Percentiles rank a stretch among this genome's conserved stretches.
Evolutionary conservation across 2,113 vertebrate species (phyloP).

Genomic region (Scartelaos histophorus): DNA sequence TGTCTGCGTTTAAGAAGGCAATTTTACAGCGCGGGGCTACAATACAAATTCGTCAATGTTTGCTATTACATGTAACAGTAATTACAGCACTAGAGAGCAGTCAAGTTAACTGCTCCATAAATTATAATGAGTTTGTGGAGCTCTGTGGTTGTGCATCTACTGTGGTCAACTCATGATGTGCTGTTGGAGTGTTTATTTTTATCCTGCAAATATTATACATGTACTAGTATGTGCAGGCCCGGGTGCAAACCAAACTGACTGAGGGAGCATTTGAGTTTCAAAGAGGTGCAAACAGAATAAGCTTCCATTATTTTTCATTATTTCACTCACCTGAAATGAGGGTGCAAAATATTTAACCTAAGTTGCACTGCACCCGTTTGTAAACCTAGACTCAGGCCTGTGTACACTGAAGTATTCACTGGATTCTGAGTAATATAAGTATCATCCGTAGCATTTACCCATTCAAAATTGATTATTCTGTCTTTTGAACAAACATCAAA

Average conservation of each 20-base stretch:
- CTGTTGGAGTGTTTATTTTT: not conserved
- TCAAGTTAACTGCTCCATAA: not conserved
- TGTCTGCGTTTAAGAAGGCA: not conserved
- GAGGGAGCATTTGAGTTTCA: not conserved
- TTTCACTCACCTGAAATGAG: too few species aligned
- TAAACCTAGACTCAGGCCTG: too few species aligned
- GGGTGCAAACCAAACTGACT: too few species aligned
- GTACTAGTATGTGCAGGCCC: not conserved
- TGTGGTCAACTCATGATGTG: not conserved
- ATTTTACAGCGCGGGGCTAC: not conserved
- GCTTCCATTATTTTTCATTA: too few species aligned
- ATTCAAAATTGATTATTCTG: too few species aligned
- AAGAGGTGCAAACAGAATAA: too few species aligned
- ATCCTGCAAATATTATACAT: not conserved
- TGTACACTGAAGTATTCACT: too few species aligned
- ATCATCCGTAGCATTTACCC: too few species aligned
- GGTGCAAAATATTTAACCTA: too few species aligned
- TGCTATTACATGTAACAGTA: not conserved
- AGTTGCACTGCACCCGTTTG: too few species aligned
- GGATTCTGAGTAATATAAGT: too few species aligned
- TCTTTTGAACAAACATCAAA: too few species aligned
- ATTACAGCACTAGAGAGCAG: not conserved
- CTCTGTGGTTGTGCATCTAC: not conserved
- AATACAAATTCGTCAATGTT: constrained; percentile 1
- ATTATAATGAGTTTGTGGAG: not conserved